Conservation (phyloP, 2,888 invertebrate species). For the Microplitis deprimator region DNA sequence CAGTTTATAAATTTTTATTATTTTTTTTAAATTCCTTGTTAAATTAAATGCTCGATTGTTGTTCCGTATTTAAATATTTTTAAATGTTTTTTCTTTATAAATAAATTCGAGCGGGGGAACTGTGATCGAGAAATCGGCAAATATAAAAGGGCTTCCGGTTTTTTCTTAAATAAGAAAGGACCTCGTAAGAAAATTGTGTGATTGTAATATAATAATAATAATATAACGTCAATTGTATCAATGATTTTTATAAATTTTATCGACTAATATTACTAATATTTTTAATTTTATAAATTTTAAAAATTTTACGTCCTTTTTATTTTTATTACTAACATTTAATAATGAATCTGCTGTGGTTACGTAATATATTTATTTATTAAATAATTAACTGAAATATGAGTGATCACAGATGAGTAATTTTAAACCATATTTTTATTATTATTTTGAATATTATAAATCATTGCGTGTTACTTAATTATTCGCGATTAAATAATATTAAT, state of each 20-base stretch:
- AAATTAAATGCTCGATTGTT: conserved; percentile 42
- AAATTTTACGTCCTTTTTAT: conserved; percentile 18
- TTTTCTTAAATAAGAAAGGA: conserved; percentile 48
- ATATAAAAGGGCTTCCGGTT: conserved; percentile 47
- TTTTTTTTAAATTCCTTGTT: background rate
- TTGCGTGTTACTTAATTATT: conserved; percentile 16
- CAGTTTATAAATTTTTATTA: conserved; percentile 77
- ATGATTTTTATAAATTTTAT: conserved; percentile 28
- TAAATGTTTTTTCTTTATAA: background rate
- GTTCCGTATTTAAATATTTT: conserved; percentile 35
- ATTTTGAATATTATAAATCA: conserved; percentile 17
- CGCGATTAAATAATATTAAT: conserved; percentile 10
- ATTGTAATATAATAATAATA: conserved; percentile 20
- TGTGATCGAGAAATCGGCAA: conserved; percentile 41
- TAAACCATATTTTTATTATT: conserved; percentile 58
- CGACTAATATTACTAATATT: conserved; percentile 5
- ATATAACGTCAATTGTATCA: conserved; percentile 24
- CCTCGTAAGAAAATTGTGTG: conserved; percentile 38
- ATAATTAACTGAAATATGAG: conserved; percentile 48
- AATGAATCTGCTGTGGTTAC: conserved; percentile 58
- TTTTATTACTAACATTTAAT: conserved; percentile 26
- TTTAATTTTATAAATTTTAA: background rate
- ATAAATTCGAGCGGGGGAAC: conserved; percentile 25
- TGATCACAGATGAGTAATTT: conserved; percentile 56
- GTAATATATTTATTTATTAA: conserved; percentile 46